phyloP scores from a whole-genome alignment of 2,888 invertebrate species.

The Latheticus oryzae region DNA sequence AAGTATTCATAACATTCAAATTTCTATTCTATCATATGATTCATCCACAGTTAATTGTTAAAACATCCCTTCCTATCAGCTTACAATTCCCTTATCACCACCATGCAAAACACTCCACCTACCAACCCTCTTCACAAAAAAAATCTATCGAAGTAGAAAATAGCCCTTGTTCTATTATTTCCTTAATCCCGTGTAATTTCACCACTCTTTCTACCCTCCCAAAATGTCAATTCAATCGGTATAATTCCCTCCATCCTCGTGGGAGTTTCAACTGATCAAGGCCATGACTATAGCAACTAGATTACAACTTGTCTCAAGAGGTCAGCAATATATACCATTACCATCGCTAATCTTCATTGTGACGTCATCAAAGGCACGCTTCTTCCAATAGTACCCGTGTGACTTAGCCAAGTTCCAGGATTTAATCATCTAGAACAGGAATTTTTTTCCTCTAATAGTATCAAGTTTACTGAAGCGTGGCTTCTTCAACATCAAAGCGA shows the following conservation, averaged over 20 bases:
- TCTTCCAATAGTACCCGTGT: slow-evolving; percentile 33
- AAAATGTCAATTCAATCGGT: slow-evolving; percentile 40
- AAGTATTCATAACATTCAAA: too few species aligned
- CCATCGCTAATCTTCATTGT: slow-evolving; percentile 11
- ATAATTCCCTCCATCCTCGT: slow-evolving; percentile 30
- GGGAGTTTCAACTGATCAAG: slow-evolving; percentile 33
- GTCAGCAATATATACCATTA: slow-evolving; percentile 23
- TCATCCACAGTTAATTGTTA: too few species aligned
- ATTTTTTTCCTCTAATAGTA: slow-evolving; percentile 4
- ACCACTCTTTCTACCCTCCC: slow-evolving; percentile 20
- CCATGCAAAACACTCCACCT: slow-evolving; percentile 11
- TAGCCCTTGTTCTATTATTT: slow-evolving; percentile 30
- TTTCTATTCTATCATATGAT: too few species aligned
- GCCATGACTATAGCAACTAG: slow-evolving; percentile 18
- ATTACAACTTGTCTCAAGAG: slow-evolving; percentile 27
- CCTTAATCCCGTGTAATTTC: slow-evolving; percentile 40
- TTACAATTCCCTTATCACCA: slow-evolving; percentile 15
- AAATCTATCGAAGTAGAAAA: slow-evolving; percentile 36
- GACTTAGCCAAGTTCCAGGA: slow-evolving; percentile 32
- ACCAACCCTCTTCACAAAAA: slow-evolving; percentile 2
- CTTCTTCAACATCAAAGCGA: slow-evolving; percentile 32
- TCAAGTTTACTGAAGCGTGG: slow-evolving; percentile 17
- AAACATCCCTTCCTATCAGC: background rate
- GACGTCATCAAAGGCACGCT: slow-evolving; percentile 33
- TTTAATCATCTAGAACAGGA: slow-evolving; percentile 31